These are phyloP conservation scores for Pristionchus japonicus DNA, from an alignment of 2,888 invertebrate genomes.

Conservation along the genomic window DNA sequence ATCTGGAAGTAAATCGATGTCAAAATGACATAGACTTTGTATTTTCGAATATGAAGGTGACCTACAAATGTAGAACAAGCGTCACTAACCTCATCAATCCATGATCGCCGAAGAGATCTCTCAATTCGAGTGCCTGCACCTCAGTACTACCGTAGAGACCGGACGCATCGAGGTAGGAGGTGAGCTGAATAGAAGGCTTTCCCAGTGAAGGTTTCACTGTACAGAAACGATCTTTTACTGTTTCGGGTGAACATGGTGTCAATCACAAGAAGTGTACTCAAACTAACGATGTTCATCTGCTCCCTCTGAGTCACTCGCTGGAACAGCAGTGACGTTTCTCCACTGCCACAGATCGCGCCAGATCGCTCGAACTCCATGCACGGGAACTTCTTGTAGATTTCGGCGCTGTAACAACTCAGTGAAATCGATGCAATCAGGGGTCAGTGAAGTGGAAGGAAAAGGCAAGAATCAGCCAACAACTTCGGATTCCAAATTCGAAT, in stretches of 20 bases:
- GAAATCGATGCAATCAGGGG: no score
- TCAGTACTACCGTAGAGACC: constrained; percentile 95
- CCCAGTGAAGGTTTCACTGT: no score
- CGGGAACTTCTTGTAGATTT: constrained; percentile 79
- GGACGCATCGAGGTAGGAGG: constrained; percentile 94
- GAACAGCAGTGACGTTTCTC: constrained; percentile 91
- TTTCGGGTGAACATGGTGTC: no score
- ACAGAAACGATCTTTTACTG: no score
- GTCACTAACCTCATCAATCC: constrained; percentile 76
- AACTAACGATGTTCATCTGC: constrained; percentile 80
- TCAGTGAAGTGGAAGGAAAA: neutral
- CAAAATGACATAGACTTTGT: no score
- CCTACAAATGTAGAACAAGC: neutral
- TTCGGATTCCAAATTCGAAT: no score
- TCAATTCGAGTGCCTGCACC: constrained; percentile 73
- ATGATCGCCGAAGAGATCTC: constrained; percentile 71
- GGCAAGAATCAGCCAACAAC: neutral
- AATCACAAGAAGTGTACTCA: no score
- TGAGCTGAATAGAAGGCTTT: constrained; percentile 82
- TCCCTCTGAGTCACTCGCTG: constrained; percentile 90
- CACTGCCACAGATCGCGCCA: constrained; percentile 96
- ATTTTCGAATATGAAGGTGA: no score
- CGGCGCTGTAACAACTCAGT: neutral
- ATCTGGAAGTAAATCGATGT: constrained; percentile 50
- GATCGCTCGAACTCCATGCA: constrained; percentile 95